Base-by-base conservation (phyloP, 2,113 vertebrate species). In the Nanger granti region DNA sequence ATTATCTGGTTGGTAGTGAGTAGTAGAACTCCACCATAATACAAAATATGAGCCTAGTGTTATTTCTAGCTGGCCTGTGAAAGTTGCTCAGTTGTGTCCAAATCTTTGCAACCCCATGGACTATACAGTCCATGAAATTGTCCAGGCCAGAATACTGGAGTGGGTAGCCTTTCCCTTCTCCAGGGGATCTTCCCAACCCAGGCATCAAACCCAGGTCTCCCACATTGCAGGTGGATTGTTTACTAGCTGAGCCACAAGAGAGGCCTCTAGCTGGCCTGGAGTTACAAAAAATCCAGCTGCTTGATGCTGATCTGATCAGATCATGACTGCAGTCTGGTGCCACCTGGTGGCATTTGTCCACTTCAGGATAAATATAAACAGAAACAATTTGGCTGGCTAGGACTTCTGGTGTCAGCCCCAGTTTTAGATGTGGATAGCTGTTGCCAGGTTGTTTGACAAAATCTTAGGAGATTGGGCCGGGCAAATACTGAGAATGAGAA, bases 321-420 rank as follows among this genome's bases (percentile, higher is more conserved):
- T 95, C 37, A 29, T 96, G 29, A n/a, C 57, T 96, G 8, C 24
- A 15, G 29, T 95, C 94, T 97, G 91, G 88, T 94, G 94, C 97
- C 96, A 93, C 44, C 95, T 98, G 93, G 95, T 97, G 97, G 97
- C 59, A 82, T 88, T 91, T 96, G 62, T 96, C 44, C 52, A 28
- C 26, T 90, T 94, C 4, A 79, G 8, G 37, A 17, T 94, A 90
- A 86, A 29, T 93, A 73, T 85, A 95, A 84, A 92, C 29, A 14
- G 80, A 13, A 26, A 86, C 59, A 88, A n/a, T 73, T 9, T 87
- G 54, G 17, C n/a, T 95, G 55, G n/a, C 92, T 94, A 90, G 57
- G 64, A 94, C 24, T 95, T 96, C 17, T 82, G 86, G 37, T 26
- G 82, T 91, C 94, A 95, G 89, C 89, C 85, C 91, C 41, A 94